These are phyloP conservation scores for Coenobita brevimanus DNA, from an alignment of 1,140 invertebrate genomes.

Conservation along the genomic window DNA sequence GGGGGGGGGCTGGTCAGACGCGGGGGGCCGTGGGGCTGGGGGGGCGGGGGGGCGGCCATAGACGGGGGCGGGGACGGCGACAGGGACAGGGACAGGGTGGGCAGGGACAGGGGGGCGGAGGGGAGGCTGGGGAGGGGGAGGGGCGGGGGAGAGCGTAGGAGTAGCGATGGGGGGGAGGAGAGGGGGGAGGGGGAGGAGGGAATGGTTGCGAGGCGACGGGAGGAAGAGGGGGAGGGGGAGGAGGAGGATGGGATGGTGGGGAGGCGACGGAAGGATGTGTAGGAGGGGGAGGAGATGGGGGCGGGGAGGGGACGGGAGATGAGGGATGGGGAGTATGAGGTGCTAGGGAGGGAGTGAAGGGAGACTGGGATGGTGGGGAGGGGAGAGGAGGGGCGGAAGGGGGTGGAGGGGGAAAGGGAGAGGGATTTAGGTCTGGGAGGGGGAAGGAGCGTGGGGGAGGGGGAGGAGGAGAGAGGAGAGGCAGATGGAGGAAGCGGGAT, in stretches of 20 bases:
- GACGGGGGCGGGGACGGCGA: neutral
- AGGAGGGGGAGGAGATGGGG: no score
- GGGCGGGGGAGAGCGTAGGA: neutral
- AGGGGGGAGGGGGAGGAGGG: constrained; percentile 7
- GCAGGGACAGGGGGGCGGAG: constrained; percentile 1
- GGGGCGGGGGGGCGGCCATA: constrained; percentile 28
- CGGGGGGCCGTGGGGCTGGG: constrained; percentile 1
- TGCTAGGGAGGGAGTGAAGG: no score
- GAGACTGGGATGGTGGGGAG: no score
- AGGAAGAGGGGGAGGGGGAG: constrained; percentile 10
- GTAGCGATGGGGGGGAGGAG: neutral
- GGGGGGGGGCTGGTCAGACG: constrained; percentile 47
- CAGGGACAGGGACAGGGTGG: constrained; percentile 19
- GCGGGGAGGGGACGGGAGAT: no score
- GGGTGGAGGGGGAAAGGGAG: no score
- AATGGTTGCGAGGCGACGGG: neutral
- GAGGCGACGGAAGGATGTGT: no score
- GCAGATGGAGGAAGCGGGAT: no score
- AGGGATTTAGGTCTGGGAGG: no score
- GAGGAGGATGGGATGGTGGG: neutral
- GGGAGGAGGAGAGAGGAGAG: no score
- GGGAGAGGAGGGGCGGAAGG: no score
- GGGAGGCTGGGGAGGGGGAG: neutral
- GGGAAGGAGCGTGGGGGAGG: no score
- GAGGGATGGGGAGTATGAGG: no score